Base-by-base conservation (phyloP, 2,113 vertebrate genomes). In the Laticauda colubrina region DNA sequence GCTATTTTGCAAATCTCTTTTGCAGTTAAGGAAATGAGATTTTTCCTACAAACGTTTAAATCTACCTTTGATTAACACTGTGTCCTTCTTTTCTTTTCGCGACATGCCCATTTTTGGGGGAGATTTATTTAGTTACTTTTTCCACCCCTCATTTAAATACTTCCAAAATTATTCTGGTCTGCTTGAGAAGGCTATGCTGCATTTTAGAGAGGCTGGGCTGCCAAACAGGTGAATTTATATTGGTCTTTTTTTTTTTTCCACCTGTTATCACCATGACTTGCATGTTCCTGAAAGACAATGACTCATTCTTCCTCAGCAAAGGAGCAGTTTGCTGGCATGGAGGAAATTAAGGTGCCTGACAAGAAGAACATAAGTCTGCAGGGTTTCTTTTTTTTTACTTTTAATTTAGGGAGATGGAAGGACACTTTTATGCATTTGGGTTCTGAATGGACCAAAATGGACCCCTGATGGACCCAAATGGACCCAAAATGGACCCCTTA, bases 241-340 rank as follows among this genome's bases (percentile, higher is more conserved):
- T 43, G 18, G 15, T 5, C n/a, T 29, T 4, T n/a, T 0, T 15
- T 69, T 69, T 9, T 8, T 18, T 53, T 53, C 7, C 3, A 43
- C 48, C 88, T 88, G 92, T 94, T 93, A 0, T 91, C 75, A 94
- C 75, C 69, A 0, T 95, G 94, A 95, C 95, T 95, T 94, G 90
- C 94, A 87, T 20, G 18, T 89, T 96, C 92, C 87, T 92, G 75
- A 55, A 55, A 81, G 93, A 11, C 69, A 93, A 95, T 24, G 39
- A 95, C 94, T 96, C 96, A 94, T 57, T 2, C 23, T 91, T 10
- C 55, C 90, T 89, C 0, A 34, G 12, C 64, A 89, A 14, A 64
- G 94, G 8, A 89, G 29, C 45, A 12, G 4, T 34, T 43, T 23
- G 39, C 85, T 85, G 92, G 93, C 87, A 69, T 93, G 29, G 86